A percentile compares a stretch with the other conserved stretches of the same genome.
These are phyloP conservation scores for Mesocentrotus franciscanus DNA, from an alignment of 53 echinoderm and acorn worm genomes.

Conservation along the genomic window DNA sequence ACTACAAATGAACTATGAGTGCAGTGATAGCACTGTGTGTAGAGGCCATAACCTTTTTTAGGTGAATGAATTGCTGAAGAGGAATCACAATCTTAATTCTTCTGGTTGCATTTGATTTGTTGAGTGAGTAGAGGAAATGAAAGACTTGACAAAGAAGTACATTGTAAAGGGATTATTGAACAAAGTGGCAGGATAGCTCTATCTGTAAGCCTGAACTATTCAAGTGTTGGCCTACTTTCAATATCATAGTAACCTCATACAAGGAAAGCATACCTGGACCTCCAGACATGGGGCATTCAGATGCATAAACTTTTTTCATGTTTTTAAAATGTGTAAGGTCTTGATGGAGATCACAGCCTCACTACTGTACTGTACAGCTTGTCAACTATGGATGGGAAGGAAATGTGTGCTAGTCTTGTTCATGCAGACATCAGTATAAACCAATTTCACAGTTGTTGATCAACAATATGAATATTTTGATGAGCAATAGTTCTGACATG, in stretches of 20 bases:
- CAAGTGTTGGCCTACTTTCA: background rate
- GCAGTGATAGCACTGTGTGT: background rate
- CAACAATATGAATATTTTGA: background rate
- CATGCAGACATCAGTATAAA: background rate
- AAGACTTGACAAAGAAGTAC: background rate
- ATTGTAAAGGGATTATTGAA: background rate
- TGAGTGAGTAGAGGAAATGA: background rate
- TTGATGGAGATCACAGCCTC: background rate
- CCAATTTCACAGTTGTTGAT: background rate
- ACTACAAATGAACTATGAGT: background rate
- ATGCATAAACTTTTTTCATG: background rate
- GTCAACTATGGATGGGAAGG: background rate
- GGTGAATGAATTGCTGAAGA: background rate
- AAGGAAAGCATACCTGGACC: too few species aligned
- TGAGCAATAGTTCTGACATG: background rate
- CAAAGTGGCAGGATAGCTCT: background rate
- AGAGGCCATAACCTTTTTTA: background rate
- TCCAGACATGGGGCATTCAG: background rate
- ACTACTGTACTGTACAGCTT: background rate
- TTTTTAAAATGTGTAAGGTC: background rate
- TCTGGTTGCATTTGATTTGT: background rate
- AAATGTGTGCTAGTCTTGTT: background rate
- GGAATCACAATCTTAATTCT: background rate
- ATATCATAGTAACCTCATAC: background rate
- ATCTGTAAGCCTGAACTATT: background rate